Conservation (phyloP, 1,140 invertebrate species). For the Bactericera cockerelli region DNA sequence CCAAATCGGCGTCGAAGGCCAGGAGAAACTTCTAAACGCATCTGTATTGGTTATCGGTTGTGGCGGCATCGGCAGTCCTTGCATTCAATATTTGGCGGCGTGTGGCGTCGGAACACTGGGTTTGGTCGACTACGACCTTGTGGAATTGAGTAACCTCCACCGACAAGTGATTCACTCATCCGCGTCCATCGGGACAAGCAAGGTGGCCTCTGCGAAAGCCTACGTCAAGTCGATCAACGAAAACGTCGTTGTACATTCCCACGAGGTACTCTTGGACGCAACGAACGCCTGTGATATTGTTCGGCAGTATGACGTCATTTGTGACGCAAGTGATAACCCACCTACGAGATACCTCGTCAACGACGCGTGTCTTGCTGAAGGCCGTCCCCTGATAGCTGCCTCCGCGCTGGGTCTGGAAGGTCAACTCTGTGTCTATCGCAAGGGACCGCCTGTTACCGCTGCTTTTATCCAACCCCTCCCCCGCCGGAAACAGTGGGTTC, state of each 20-base stretch:
- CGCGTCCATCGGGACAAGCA: conserved; percentile 46
- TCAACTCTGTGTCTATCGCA: conserved; percentile 79
- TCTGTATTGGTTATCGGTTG: conserved; percentile 83
- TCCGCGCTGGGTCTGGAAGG: conserved; percentile 91
- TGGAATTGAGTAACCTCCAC: conserved; percentile 89
- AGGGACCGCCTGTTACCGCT: conserved; percentile 70
- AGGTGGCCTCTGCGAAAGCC: conserved; percentile 54
- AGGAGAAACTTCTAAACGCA: conserved; percentile 52
- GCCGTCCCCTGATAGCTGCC: conserved; percentile 73
- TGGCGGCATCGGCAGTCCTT: conserved; percentile 90
- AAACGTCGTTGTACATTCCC: conserved; percentile 47
- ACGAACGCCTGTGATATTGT: conserved; percentile 63
- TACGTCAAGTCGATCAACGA: conserved; percentile 52
- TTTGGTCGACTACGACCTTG: conserved; percentile 83
- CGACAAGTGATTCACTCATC: conserved; percentile 79
- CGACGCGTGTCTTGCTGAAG: conserved; percentile 72
- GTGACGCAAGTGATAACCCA: conserved; percentile 95
- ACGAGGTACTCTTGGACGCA: conserved; percentile 53
- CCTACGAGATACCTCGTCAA: conserved; percentile 88
- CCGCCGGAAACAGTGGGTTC: conserved; percentile 83
- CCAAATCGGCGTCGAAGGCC: conserved; percentile 60
- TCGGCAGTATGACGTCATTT: conserved; percentile 62
- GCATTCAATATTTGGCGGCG: conserved; percentile 73
- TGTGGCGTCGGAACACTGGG: conserved; percentile 79
- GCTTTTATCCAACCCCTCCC: conserved; percentile 83